Conservation (phyloP, 2,888 invertebrate genomes). For the Metacarcinus magister region DNA sequence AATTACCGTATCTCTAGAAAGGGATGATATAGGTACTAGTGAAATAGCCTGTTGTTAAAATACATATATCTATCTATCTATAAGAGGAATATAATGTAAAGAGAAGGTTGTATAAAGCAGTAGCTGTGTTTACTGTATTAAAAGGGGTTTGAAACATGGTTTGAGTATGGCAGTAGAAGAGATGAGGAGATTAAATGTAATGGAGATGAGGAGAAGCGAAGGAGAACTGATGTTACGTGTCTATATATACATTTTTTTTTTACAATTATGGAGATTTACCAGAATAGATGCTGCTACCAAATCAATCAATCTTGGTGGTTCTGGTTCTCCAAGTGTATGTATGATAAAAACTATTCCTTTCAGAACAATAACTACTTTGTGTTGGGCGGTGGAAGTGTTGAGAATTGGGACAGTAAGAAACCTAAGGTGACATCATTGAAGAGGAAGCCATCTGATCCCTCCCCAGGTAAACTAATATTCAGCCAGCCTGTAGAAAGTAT, state of each 20-base stretch:
- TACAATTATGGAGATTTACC: neutral
- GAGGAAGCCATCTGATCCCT: slow-evolving; percentile 68
- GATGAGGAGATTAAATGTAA: too few species aligned
- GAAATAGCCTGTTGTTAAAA: too few species aligned
- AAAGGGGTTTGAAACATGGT: too few species aligned
- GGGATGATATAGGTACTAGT: too few species aligned
- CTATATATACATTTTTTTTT: neutral
- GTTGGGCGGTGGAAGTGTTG: slow-evolving; percentile 75
- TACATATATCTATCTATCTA: too few species aligned
- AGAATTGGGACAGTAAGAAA: slow-evolving; percentile 77
- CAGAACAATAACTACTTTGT: slow-evolving; percentile 75
- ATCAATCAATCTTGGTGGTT: neutral
- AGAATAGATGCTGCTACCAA: neutral
- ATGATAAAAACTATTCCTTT: neutral
- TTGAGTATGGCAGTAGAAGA: too few species aligned
- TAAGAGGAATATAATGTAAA: too few species aligned
- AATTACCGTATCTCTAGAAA: neutral
- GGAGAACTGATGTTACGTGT: too few species aligned
- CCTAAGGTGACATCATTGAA: slow-evolving; percentile 70
- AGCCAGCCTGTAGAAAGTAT: neutral
- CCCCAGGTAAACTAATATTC: slow-evolving; percentile 60
- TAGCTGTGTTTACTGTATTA: too few species aligned
- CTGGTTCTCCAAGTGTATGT: neutral
- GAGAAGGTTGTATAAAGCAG: too few species aligned
- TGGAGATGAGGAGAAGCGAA: too few species aligned